Evolutionary conservation across 2,797 vertebrate genomes (phyloP).

Genomic region (Glyptemys insculpta): DNA sequence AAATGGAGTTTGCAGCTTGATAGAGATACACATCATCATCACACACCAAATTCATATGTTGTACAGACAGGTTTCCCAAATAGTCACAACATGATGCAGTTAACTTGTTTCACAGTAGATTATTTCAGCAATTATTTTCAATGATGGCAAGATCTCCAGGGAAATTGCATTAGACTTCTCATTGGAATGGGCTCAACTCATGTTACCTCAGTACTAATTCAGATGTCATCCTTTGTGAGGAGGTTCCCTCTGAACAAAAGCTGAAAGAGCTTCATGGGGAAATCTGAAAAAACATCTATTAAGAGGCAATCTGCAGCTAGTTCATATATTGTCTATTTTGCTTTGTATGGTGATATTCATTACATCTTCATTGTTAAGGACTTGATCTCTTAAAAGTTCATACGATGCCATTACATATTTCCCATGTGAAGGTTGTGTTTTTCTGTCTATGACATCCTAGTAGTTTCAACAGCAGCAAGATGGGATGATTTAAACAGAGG

Average conservation of each 20-base stretch:
- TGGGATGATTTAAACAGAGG: neutral
- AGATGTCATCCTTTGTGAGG: neutral
- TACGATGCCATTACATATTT: slow-evolving; percentile 33
- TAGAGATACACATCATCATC: neutral
- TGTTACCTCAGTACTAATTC: neutral
- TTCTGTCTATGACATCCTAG: slow-evolving; percentile 18
- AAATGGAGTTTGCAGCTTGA: neutral
- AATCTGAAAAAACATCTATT: neutral
- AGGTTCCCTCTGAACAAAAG: neutral
- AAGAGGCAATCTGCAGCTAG: slow-evolving; percentile 19
- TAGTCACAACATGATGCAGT: neutral
- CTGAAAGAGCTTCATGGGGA: neutral
- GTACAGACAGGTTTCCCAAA: neutral
- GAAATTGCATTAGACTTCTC: slow-evolving; percentile 23
- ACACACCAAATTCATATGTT: neutral
- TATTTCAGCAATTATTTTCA: slow-evolving; percentile 44
- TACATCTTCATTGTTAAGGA: slow-evolving; percentile 23
- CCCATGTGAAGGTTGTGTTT: neutral
- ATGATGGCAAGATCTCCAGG: slow-evolving; percentile 15
- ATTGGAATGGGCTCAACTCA: neutral
- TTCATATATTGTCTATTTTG: neutral
- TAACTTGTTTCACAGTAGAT: slow-evolving; percentile 21
- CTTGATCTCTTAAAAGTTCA: slow-evolving; percentile 51
- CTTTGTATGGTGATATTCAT: slow-evolving; percentile 31
- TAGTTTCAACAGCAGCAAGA: slow-evolving; percentile 1